These are phyloP conservation scores for Agrypnus murinus DNA, from an alignment of 2,888 invertebrate species.

Conservation along the genomic window DNA sequence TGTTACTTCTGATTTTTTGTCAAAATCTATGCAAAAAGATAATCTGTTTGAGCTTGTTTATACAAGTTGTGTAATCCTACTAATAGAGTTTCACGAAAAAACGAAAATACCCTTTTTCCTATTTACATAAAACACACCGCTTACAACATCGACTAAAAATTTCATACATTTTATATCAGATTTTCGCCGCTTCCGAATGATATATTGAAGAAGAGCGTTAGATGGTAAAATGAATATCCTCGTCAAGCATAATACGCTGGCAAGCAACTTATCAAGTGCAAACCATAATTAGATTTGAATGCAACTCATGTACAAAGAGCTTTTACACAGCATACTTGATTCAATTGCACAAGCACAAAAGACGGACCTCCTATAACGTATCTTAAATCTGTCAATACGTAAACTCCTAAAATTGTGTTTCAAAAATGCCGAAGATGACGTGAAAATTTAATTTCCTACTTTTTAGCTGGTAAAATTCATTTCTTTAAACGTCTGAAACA, in stretches of 20 bases:
- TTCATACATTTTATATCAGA: constrained; percentile 24
- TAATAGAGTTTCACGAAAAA: no score
- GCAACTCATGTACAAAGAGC: constrained; percentile 20
- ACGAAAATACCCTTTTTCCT: no score
- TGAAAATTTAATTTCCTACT: constrained; percentile 30
- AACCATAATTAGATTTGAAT: constrained; percentile 22
- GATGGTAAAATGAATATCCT: background rate
- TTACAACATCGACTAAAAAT: constrained; percentile 13
- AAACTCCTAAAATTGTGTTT: constrained; percentile 12
- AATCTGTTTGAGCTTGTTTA: no score
- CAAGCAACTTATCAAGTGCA: constrained; percentile 17
- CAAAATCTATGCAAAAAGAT: no score
- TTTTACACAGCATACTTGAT: constrained; percentile 12
- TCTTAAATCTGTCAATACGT: background rate
- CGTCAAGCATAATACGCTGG: background rate
- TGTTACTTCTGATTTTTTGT: no score
- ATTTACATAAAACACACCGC: no score
- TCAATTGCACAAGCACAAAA: constrained; percentile 21
- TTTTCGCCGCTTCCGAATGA: background rate
- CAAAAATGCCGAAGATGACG: constrained; percentile 21
- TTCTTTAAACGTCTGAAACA: background rate
- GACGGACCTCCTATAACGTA: background rate
- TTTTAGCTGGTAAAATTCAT: constrained; percentile 11
- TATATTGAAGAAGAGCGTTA: background rate
- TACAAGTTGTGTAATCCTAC: no score